Percentiles rank a stretch among this genome's conserved stretches.
Conservation (phyloP, 2,113 vertebrate genomes). For the Bubalus kerabau region DNA sequence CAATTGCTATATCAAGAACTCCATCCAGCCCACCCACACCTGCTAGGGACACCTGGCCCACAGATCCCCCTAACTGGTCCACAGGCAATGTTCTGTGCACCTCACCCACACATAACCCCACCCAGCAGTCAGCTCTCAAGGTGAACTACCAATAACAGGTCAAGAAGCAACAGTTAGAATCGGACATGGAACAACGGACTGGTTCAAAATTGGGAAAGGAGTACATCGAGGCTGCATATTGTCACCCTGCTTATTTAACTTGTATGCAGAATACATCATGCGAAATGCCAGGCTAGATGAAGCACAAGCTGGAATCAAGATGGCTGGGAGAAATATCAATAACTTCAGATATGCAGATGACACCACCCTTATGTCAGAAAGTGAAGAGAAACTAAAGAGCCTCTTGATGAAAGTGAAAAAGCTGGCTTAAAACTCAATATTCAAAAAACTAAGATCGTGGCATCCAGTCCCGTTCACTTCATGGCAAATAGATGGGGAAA, state of each 20-base stretch:
- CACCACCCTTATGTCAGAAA: not conserved
- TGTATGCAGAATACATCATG: not conserved
- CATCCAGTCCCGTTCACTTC: not conserved
- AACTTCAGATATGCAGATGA: not conserved
- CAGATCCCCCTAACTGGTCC: not conserved
- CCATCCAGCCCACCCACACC: not conserved
- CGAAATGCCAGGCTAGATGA: not conserved
- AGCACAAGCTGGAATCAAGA: not conserved
- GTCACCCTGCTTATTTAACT: not conserved
- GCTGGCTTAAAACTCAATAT: not conserved
- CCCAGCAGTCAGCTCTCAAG: not conserved
- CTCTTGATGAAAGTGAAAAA: not conserved
- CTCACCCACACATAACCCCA: not conserved
- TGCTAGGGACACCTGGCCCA: not conserved
- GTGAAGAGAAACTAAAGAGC: not conserved
- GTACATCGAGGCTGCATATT: not conserved
- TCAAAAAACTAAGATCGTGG: not conserved
- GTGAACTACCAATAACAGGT: not conserved
- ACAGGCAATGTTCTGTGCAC: not conserved
- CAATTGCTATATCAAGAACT: not conserved
- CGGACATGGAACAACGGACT: not conserved
- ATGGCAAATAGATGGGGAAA: not conserved
- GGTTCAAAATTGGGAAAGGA: not conserved
- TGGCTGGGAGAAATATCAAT: not conserved
- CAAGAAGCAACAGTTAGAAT: not conserved